Base-by-base conservation (phyloP, 2,888 invertebrate genomes). In the Aphodius granarius region DNA sequence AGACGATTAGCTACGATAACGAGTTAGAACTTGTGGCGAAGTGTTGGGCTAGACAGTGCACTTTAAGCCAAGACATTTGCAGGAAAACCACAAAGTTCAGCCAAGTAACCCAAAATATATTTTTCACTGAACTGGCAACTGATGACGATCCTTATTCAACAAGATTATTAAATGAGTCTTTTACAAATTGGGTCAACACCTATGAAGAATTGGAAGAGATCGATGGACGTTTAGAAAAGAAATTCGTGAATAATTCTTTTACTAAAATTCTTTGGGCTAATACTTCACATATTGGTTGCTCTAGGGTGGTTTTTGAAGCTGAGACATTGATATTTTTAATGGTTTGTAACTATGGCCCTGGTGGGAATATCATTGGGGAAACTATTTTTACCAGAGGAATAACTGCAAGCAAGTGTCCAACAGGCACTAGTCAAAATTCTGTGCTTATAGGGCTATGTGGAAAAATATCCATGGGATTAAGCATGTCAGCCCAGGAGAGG, bases 291-390 rank as follows among this genome's bases (percentile, higher is more conserved):
- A 62, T 72, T 20, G 72, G 72, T 6, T 72, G 72, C 18, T 17
- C 63, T 2, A 17, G 63, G 5, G 72, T 72, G 20, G n/a, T n/a
- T 0, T 68, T 21, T 20, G 21, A 17, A 21, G 22, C n/a, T 6
- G 21, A 19, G 6, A 22, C 5, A 22, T n/a, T 68, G 21, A 22
- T 21, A n/a, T 68, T 68, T 20, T 21, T 22, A 5, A 21, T 68
- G 22, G n/a, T 72, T 19, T 72, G 72, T 20, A 72, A 72, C 63
- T 72, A 72, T 63, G 72, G 72, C 15, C 72, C 72, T 6, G 72
- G 63, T 5, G 72, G 63, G 19, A 72, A 72, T n/a, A 17, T 72
- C 1, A 18, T 62, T 18, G 63, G 63, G 0, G 20, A 63, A 20
- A 17, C 43, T n/a, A 63, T 72, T 16, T 72, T 19, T 72, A 19